A percentile compares a stretch with the other conserved stretches of the same genome.
These are phyloP conservation scores for Drosophila neotestacea DNA, from an alignment of 2,888 invertebrate species.

Conservation along the genomic window DNA sequence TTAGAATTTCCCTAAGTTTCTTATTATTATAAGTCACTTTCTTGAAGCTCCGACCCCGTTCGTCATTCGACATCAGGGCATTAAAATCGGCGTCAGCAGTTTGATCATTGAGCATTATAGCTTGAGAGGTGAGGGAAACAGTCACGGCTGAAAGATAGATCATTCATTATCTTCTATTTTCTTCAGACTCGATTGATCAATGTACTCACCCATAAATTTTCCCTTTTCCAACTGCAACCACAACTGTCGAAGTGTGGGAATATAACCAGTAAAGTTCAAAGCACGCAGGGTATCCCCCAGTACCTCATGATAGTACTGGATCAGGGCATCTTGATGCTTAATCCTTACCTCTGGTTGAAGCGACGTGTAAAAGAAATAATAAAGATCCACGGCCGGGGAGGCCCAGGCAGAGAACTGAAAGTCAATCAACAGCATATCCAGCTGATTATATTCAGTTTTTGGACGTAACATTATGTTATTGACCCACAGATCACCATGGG, in stretches of 20 bases:
- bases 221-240: conserved; percentile 76
- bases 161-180: not conserved
- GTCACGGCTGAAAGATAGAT: conserved; percentile 61
- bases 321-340: conserved; percentile 72
- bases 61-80: conserved; percentile 66
- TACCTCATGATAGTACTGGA: conserved; percentile 80
- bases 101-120: conserved; percentile 75
- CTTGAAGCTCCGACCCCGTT: conserved; percentile 63
- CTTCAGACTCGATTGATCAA: not conserved
- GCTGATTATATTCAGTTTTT: conserved; percentile 21
- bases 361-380: conserved; percentile 82
- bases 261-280: conserved; percentile 69
- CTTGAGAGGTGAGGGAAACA: conserved; percentile 56
- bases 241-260: conserved; percentile 80
- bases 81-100: conserved; percentile 78
- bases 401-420: conserved; percentile 83
- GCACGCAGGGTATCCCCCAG: conserved; percentile 70
- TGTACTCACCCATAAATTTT: conserved; percentile 74
- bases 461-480: conserved; percentile 81
- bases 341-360: conserved; percentile 70
- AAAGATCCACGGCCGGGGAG: conserved; percentile 82
- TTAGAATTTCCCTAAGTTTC: conserved; percentile 71
- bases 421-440: conserved; percentile 81
- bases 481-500: conserved; percentile 83
- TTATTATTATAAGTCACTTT: conserved; percentile 72